Percentiles rank a stretch among this genome's conserved stretches.
Evolutionary conservation across 2,888 invertebrate genomes (phyloP).

Genomic region (Polydrusus cervinus): DNA sequence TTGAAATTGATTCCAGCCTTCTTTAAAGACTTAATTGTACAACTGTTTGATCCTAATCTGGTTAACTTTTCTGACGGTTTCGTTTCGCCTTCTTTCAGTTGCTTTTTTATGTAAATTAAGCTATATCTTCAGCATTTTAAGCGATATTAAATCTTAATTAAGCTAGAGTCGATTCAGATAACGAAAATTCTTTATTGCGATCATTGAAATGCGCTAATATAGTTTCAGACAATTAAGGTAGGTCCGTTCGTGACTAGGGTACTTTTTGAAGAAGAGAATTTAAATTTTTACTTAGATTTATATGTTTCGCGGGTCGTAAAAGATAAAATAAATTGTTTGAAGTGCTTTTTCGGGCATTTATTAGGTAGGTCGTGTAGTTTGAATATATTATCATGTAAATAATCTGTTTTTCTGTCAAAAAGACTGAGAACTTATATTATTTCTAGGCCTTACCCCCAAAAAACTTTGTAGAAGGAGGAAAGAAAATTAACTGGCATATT

Average conservation of each 20-base stretch:
- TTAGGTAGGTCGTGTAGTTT: constrained; percentile 5
- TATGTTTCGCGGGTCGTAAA: constrained; percentile 2
- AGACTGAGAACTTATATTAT: too few relatives aligned
- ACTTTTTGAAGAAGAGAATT: constrained; percentile 12
- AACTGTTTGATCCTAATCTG: constrained; percentile 69
- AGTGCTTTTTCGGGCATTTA: constrained; percentile 14
- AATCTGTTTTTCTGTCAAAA: background rate
- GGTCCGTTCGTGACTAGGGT: constrained; percentile 23
- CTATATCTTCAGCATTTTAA: constrained; percentile 65
- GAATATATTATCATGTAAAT: constrained; percentile 6
- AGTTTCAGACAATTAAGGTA: constrained; percentile 39
- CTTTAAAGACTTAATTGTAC: constrained; percentile 68
- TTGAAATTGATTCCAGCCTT: constrained; percentile 63
- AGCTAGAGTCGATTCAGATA: constrained; percentile 40
- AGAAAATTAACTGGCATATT: too few relatives aligned
- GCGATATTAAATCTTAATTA: constrained; percentile 60
- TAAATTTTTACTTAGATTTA: constrained; percentile 9
- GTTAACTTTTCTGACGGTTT: constrained; percentile 66
- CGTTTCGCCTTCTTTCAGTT: constrained; percentile 61
- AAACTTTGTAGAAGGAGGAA: too few relatives aligned
- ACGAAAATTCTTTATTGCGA: constrained; percentile 47
- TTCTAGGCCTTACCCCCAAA: too few relatives aligned
- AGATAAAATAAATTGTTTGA: constrained; percentile 7
- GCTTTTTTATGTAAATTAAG: constrained; percentile 62
- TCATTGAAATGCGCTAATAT: constrained; percentile 43